Base-by-base conservation (phyloP, 2,797 vertebrate genomes). In the Crenichthys baileyi region DNA sequence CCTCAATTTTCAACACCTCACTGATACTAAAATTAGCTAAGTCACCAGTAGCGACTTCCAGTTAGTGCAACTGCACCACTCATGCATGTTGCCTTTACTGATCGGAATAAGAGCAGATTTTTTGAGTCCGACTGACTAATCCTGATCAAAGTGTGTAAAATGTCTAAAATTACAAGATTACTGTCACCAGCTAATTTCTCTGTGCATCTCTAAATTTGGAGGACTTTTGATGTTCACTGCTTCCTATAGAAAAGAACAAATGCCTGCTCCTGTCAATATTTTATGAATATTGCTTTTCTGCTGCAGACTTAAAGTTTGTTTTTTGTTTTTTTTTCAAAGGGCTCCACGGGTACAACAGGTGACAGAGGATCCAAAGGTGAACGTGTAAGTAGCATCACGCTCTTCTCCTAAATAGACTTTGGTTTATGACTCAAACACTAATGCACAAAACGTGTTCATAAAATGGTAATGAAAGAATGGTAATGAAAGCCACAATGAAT, bases 361-460 rank as follows among this genome's bases (percentile, higher is more conserved):
- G 98, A 99, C 86, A 95, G 98, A 95, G 98, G 98, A 71, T 96
- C 98, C 86, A 99, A 99, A 96, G 98, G 98, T 95, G 98, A 99
- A 87, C 97, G 98, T 67, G 98, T 99, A 96, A 95, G 96, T 90
- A 72, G 41, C 65, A 12, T 68, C 50, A 26, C 55, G 68, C 46
- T 48, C 79, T 80, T 78, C 85, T 88, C 58, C 60, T 70, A 24
- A 90, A 83, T 61, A 61, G 16, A 83, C 79, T 29, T 55, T 51
- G 51, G 72, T 88, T 82, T 29, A 55, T 76, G 77, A 83, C 73
- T 78, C 73, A 39, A 68, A 80, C 81, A 86, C 48, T 65, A 80
- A 85, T 58, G 41, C 75, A 73, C 81, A 75, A 79, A 81, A 76
- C 68, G 31, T 79, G 87, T 75, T 77, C 78, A 89, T 89, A 81